Evolutionary conservation across 2,888 invertebrate genomes (phyloP).

Genomic region (Plagodis pulveraria): DNA sequence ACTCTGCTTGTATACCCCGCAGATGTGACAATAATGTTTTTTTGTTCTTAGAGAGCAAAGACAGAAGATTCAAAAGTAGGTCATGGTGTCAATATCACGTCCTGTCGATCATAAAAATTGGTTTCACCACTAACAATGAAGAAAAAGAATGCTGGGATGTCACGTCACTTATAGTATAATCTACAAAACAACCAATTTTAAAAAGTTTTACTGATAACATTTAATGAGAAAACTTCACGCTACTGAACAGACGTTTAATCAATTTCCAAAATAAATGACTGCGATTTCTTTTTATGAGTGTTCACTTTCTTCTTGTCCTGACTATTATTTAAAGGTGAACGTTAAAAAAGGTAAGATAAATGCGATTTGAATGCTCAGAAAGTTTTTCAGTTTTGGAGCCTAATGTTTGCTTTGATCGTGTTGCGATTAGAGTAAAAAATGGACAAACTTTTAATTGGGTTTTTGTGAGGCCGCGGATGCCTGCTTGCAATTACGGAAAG

Average conservation of each 20-base stretch:
- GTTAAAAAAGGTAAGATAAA: slow-evolving; percentile 39
- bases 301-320: slow-evolving; percentile 35
- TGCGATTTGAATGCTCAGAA: slow-evolving; percentile 51
- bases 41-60: too few species aligned
- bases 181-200: background rate
- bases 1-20: too few species aligned
- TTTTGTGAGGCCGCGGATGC: slow-evolving; percentile 9
- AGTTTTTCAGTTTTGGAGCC: slow-evolving; percentile 32
- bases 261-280: slow-evolving; percentile 47
- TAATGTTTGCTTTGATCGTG: slow-evolving; percentile 46
- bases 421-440: slow-evolving; percentile 44
- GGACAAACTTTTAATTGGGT: slow-evolving; percentile 48
- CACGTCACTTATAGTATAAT: too few species aligned
- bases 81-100: too few species aligned
- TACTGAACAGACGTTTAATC: slow-evolving; percentile 40
- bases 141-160: background rate
- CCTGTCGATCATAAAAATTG: too few species aligned
- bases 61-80: too few species aligned
- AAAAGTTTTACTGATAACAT: slow-evolving; percentile 13
- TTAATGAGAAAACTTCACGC: slow-evolving; percentile 22
- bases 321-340: slow-evolving; percentile 43
- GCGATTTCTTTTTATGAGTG: slow-evolving; percentile 40
- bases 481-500: background rate
- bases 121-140: background rate
- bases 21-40: too few species aligned